These are phyloP conservation scores for Spizella passerina DNA, from an alignment of 2,797 vertebrate genomes.

Conservation along the genomic window DNA sequence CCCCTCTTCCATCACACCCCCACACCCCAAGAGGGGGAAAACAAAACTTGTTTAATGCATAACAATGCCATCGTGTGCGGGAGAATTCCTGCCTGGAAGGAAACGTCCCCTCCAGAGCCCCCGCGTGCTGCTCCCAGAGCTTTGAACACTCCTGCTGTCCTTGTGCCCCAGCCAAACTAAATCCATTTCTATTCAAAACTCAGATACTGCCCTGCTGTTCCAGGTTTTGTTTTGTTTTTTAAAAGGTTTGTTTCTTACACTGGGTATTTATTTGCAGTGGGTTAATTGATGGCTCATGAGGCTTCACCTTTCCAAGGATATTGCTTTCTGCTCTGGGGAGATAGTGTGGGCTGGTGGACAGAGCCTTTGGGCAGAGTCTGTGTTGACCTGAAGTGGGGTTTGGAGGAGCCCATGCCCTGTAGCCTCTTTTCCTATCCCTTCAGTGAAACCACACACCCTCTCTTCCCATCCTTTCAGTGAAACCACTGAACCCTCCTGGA, in stretches of 20 bases:
- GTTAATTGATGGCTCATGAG: neutral
- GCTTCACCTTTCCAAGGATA: neutral
- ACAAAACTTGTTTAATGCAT: neutral
- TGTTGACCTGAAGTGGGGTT: neutral
- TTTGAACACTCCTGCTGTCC: conserved; percentile 25
- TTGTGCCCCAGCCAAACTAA: conserved; percentile 45
- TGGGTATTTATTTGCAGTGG: neutral
- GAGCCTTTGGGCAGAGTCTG: neutral
- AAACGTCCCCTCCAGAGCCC: conserved; percentile 27
- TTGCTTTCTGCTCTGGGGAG: neutral
- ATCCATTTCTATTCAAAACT: conserved; percentile 45
- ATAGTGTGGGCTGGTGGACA: neutral
- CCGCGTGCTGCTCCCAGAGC: fast-evolving
- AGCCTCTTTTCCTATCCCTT: neutral
- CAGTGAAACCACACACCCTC: neutral
- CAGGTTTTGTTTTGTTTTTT: conserved; percentile 7
- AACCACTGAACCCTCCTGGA: neutral
- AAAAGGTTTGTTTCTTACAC: neutral
- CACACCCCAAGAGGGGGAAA: neutral
- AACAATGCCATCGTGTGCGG: conserved; percentile 48
- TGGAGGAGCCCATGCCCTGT: neutral
- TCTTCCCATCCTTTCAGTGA: neutral
- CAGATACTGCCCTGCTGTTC: conserved; percentile 8
- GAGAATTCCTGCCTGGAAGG: conserved; percentile 60
- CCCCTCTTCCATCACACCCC: neutral